A percentile compares a stretch with the other conserved stretches of the same genome.
Evolutionary conservation across 2,113 vertebrate species (phyloP).

Genomic region (Dasyurus viverrinus): DNA sequence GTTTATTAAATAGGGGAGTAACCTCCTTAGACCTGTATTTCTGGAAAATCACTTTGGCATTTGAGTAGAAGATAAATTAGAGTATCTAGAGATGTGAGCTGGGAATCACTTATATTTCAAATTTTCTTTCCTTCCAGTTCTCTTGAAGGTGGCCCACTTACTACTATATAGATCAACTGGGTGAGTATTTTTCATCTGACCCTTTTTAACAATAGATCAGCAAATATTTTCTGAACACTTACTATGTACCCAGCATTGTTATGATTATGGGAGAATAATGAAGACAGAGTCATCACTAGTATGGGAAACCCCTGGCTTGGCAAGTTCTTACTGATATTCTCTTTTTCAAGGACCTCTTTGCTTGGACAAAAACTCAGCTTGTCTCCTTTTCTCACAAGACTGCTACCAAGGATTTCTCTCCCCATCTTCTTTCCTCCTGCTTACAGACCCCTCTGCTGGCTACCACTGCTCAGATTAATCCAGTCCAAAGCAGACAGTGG

Average conservation of each 20-base stretch:
- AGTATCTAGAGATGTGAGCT: neutral
- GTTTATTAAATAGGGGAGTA: neutral
- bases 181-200: conserved; percentile 74
- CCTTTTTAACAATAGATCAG: rapidly evolving
- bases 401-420: neutral
- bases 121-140: conserved; percentile 78
- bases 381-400: neutral
- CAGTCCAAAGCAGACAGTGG: neutral
- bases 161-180: conserved; percentile 67
- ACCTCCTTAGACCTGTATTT: neutral
- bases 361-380: neutral
- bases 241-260: neutral
- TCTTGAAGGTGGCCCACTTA: conserved; percentile 85
- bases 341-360: neutral
- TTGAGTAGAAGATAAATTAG: neutral
- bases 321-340: neutral
- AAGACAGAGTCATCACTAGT: rapidly evolving
- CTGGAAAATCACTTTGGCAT: neutral
- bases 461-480: neutral
- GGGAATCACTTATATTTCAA: conserved; percentile 22
- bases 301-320: neutral
- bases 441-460: neutral
- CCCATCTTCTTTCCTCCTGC: neutral
- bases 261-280: neutral
- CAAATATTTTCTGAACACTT: neutral